A percentile compares a stretch with the other conserved stretches of the same genome.
Conservation (phyloP, 30 jellyfish, hydroid and myxozoan species). For the Mastigias papua region DNA sequence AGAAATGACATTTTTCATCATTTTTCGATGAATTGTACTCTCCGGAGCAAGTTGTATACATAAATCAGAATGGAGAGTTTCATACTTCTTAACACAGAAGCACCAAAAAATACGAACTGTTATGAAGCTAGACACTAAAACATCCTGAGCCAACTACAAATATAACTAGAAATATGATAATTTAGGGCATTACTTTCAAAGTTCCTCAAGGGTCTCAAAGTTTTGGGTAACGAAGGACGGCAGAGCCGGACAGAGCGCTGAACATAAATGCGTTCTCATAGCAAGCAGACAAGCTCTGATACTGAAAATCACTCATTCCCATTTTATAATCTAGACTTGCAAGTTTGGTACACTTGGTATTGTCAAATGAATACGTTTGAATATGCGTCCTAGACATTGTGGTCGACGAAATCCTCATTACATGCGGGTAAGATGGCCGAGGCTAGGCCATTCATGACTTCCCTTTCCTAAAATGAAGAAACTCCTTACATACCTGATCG, state of each 20-base stretch:
- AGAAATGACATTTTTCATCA: too few species aligned
- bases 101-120: too few species aligned
- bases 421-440: conserved; percentile 54
- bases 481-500: conserved; percentile 75
- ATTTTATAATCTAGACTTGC: not conserved
- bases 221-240: not conserved
- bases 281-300: not conserved
- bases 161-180: too few species aligned
- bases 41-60: too few species aligned
- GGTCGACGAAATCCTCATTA: not conserved
- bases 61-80: too few species aligned
- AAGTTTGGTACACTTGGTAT: not conserved
- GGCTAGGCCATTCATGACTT: conserved; percentile 20
- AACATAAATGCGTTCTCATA: not conserved
- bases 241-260: not conserved
- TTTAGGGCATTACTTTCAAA: not conserved
- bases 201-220: not conserved
- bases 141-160: too few species aligned
- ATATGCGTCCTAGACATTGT: not conserved
- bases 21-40: too few species aligned
- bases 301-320: not conserved
- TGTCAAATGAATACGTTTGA: too few species aligned
- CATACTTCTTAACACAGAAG: too few species aligned
- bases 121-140: too few species aligned
- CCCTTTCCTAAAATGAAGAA: not conserved